Evolutionary conservation across 2,888 invertebrate genomes (phyloP).

Genomic region (Brenthis hecate): DNA sequence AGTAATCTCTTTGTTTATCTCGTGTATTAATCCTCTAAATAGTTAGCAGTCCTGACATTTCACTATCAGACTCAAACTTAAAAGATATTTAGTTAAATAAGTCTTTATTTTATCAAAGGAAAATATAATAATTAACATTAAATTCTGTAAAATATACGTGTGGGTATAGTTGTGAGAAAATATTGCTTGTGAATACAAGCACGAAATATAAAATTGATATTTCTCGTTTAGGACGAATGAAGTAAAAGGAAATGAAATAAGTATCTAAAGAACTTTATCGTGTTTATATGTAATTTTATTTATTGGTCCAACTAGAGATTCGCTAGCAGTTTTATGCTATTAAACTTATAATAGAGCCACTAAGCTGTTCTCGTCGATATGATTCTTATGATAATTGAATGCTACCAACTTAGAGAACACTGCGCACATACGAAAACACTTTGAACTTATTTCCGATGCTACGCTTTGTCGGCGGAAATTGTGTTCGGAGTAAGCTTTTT

Average conservation of each 20-base stretch:
- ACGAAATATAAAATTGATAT: no score
- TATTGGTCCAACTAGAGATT: no score
- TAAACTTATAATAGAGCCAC: no score
- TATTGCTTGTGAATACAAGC: background rate
- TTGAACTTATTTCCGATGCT: background rate
- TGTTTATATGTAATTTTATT: no score
- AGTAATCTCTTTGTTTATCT: conserved; percentile 1
- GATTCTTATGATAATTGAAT: background rate
- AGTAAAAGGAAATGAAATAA: no score
- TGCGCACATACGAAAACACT: conserved; percentile 10
- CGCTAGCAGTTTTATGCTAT: no score
- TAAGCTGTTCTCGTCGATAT: background rate
- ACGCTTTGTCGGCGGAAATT: conserved; percentile 11
- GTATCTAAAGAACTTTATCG: no score
- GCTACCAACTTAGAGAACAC: conserved; percentile 2
- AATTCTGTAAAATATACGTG: background rate
- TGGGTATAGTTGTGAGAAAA: background rate
- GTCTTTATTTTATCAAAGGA: background rate
- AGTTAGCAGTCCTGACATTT: conserved; percentile 8
- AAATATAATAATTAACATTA: background rate
- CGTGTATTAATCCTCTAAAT: background rate
- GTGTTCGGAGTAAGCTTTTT: conserved; percentile 1
- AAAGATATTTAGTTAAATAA: conserved; percentile 7
- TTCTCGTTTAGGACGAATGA: no score
- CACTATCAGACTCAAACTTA: background rate